Evolutionary conservation across 2,888 invertebrate species (phyloP).

Genomic region (Lepidocyrtoides sp.): DNA sequence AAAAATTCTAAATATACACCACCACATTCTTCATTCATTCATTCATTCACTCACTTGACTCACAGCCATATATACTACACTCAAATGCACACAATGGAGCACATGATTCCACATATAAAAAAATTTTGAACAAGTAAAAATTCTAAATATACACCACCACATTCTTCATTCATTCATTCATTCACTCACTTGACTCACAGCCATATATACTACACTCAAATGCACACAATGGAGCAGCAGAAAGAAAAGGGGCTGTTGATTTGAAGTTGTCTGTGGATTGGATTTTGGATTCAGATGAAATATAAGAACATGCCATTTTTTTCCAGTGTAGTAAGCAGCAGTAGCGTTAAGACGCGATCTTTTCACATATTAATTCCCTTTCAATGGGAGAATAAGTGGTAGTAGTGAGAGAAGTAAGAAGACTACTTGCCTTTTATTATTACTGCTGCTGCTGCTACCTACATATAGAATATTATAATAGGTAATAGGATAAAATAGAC

Average conservation of each 20-base stretch:
- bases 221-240: conserved; percentile 6
- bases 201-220: too few species aligned
- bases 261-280: neutral
- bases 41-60: neutral
- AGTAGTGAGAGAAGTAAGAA: conserved; percentile 23
- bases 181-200: neutral
- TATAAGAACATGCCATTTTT: too few species aligned
- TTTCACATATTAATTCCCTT: conserved; percentile 35
- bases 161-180: neutral
- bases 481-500: neutral
- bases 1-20: conserved; percentile 60
- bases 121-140: conserved; percentile 51
- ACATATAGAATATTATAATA: conserved; percentile 52
- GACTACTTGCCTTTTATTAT: conserved; percentile 53
- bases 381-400: conserved; percentile 67
- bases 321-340: neutral
- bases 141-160: conserved; percentile 45
- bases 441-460: neutral
- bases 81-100: too few species aligned
- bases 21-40: neutral
- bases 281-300: too few species aligned
- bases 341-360: neutral
- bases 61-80: too few species aligned
- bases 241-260: neutral
- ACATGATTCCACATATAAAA: conserved; percentile 14